Percentiles rank a stretch among this genome's conserved stretches.
phyloP scores from a whole-genome alignment of 2,888 invertebrate species.

The Caenorhabditis wallacei region DNA sequence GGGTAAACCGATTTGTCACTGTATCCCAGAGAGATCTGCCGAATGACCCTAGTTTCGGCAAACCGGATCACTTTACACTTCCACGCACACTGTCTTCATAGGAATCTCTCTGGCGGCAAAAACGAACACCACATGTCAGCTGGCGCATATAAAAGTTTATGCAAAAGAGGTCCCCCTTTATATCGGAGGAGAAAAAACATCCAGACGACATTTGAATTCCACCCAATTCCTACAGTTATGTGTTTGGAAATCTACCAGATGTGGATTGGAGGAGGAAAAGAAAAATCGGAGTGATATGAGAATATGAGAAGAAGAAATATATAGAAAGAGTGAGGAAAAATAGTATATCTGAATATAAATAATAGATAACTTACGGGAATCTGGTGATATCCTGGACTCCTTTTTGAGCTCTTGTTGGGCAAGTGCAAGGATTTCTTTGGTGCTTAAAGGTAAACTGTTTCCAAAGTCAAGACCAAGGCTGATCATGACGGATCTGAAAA shows the following conservation, averaged over 20 bases:
- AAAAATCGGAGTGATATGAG: background rate
- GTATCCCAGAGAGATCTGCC: background rate
- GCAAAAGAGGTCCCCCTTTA: constrained; percentile 41
- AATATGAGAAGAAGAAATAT: constrained; percentile 16
- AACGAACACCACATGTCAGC: constrained; percentile 59
- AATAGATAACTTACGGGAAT: constrained; percentile 64
- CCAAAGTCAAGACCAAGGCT: constrained; percentile 74
- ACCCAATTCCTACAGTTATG: constrained; percentile 42
- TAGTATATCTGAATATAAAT: background rate
- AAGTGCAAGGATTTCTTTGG: constrained; percentile 10
- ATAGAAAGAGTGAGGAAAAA: constrained; percentile 15
- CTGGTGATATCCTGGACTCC: constrained; percentile 66
- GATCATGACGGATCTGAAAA: constrained; percentile 70
- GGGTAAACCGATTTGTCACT: constrained; percentile 18
- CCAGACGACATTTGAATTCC: background rate
- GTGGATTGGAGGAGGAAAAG: background rate
- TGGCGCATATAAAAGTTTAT: constrained; percentile 63
- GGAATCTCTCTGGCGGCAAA: constrained; percentile 10
- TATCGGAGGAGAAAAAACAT: constrained; percentile 43
- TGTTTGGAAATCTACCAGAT: constrained; percentile 22
- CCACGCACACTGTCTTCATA: constrained; percentile 19
- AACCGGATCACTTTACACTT: constrained; percentile 48
- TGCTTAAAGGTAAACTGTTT: constrained; percentile 58
- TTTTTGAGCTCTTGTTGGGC: constrained; percentile 21
- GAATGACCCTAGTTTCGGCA: constrained; percentile 26